Conservation (phyloP, 2,797 vertebrate species). For the Pristis pectinata region DNA sequence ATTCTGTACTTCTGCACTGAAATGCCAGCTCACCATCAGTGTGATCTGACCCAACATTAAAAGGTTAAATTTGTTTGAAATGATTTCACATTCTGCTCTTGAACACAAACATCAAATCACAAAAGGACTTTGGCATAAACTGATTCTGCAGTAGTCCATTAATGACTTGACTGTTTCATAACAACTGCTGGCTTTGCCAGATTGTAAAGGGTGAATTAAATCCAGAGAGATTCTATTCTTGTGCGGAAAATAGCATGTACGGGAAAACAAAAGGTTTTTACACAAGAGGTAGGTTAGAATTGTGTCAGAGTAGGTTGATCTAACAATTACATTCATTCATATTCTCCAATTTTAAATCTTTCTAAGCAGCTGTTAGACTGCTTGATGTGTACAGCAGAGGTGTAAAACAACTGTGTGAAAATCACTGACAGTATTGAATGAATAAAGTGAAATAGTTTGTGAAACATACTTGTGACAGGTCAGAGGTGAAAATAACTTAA, state of each 20-base stretch:
- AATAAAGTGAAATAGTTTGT: background rate
- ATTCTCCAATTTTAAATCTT: background rate
- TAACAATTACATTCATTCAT: background rate
- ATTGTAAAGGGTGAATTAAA: background rate
- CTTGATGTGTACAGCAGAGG: background rate
- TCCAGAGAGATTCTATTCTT: background rate
- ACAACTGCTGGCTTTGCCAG: background rate
- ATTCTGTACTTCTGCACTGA: no score
- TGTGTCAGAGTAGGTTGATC: background rate
- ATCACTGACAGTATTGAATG: background rate
- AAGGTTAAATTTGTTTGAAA: background rate
- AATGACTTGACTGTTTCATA: background rate
- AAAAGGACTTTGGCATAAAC: background rate
- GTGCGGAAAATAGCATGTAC: background rate
- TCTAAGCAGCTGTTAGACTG: background rate
- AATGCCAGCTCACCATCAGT: no score
- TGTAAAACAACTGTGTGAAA: background rate
- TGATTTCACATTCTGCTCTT: background rate
- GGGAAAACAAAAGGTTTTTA: background rate
- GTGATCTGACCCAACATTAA: background rate
- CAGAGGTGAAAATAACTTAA: no score
- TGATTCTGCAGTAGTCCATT: background rate
- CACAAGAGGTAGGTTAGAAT: background rate
- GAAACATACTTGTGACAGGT: no score
- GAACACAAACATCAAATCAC: background rate